These are phyloP conservation scores for Brachyhypopomus occidentalis DNA, from an alignment of 2,113 vertebrate genomes.

Conservation along the genomic window DNA sequence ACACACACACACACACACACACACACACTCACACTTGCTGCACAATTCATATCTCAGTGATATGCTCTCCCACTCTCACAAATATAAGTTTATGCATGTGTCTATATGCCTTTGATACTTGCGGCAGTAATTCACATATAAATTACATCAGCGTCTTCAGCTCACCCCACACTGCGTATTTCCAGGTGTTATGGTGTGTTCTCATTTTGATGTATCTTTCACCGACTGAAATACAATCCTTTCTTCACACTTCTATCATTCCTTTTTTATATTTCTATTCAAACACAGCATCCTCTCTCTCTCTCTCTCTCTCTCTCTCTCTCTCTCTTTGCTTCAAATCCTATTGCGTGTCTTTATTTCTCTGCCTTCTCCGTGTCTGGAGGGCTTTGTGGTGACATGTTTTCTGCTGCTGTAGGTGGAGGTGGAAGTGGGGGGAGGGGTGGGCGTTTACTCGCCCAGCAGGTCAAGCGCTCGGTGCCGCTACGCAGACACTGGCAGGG, in stretches of 20 bases:
- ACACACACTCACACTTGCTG: neutral
- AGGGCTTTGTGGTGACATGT: too few relatives aligned
- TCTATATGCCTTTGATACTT: neutral
- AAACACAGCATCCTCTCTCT: too few relatives aligned
- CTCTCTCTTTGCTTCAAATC: too few relatives aligned
- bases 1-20: slow-evolving; percentile 17
- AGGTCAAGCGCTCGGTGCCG: too few relatives aligned
- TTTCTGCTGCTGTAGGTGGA: too few relatives aligned
- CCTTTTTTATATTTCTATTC: too few relatives aligned
- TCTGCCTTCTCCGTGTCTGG: too few relatives aligned
- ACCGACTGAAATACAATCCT: neutral
- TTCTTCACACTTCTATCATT: neutral
- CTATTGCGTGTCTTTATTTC: too few relatives aligned
- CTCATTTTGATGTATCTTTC: slow-evolving; percentile 16
- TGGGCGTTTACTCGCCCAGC: too few relatives aligned
- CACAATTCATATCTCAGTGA: neutral
- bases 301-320: too few relatives aligned
- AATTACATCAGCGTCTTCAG: slow-evolving; percentile 31
- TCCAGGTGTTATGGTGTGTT: slow-evolving; percentile 17
- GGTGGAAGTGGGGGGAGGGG: too few relatives aligned
- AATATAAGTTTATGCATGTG: neutral
- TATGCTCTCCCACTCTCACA: neutral
- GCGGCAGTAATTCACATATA: slow-evolving; percentile 16
- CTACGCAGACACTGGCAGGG: too few relatives aligned
- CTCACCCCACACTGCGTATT: neutral